Evolutionary conservation across 2,113 vertebrate genomes (phyloP), one percentile per base, ranked within the genome.

Genomic region (Hypanus sabinus): DNA sequence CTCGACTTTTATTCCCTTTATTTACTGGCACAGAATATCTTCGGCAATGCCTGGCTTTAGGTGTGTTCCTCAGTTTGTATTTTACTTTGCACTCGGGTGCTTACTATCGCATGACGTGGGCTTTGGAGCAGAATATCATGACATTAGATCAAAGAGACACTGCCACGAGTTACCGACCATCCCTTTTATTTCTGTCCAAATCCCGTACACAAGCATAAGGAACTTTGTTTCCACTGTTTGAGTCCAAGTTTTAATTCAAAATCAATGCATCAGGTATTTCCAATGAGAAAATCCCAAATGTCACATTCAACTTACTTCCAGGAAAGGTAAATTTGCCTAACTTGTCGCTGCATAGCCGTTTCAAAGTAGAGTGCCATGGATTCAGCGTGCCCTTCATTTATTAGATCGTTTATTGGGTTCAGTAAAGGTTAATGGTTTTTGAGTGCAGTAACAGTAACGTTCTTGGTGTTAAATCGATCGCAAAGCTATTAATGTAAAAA

Each of bases 371-470:
- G 68, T 20, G 11, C 68, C 38, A 73, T 38, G 70, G 70, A 65
- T 36, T 93, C 91, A 93, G 24, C 70, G 12, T 73, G 70, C 12
- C 91, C 91, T 93, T 93, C 91, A 93, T 73, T 22, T 73, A 62
- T 92, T 93, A 1, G 71, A 93, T 75, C 91, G 70, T 93, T 93
- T 93, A 93, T 93, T 93, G n/a, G 91, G 91, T 93, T 93, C 91
- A 93, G 38, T 93, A 46, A 73, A 93, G 91, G 91, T 93, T 93
- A 93, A 93, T 93, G 36, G 70, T 38, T 93, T 93, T 55, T 75
- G 91, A 73, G 70, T 73, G 68, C 36, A 75, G 91, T 70, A 55
- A 70, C 70, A 93, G 91, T 93, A 93, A 73, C 68, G 73, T 93
- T 93, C 38, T 20, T 73, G 68, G 36, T 73, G 20, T 93, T 93